These are phyloP conservation scores for Melopsittacus undulatus DNA, from an alignment of 2,797 vertebrate genomes.

Conservation along the genomic window DNA sequence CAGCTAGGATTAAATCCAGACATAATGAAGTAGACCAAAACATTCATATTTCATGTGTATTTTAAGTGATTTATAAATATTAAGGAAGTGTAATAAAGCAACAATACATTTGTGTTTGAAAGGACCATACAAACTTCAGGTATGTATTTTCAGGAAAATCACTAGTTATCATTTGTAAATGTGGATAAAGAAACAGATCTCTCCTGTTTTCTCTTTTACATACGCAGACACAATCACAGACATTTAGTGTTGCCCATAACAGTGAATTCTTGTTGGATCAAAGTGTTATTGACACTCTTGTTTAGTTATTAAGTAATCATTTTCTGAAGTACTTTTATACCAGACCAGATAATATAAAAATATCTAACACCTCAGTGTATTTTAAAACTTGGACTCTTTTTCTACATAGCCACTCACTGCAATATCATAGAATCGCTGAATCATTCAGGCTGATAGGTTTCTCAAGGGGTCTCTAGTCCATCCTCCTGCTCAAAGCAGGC, in stretches of 20 bases:
- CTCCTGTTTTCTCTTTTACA: background rate
- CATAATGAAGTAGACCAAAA: background rate
- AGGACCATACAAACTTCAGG: background rate
- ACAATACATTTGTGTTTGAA: background rate
- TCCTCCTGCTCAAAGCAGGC: background rate
- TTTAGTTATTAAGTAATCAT: background rate
- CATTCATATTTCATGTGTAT: background rate
- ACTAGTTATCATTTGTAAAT: background rate
- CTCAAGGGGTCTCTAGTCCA: background rate
- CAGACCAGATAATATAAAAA: background rate
- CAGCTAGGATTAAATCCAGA: background rate
- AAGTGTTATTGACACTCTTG: background rate
- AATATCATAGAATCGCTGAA: background rate
- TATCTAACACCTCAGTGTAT: background rate
- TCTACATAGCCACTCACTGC: background rate
- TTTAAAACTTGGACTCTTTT: background rate
- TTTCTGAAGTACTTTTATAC: background rate
- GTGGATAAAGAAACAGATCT: background rate
- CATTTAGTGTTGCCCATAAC: background rate
- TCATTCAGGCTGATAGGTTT: background rate
- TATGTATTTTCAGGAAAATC: background rate
- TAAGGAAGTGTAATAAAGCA: background rate
- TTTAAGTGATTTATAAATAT: background rate
- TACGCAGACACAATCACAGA: background rate
- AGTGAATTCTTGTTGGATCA: background rate